phyloP scores from a whole-genome alignment of 2,797 vertebrate species.

The Anableps anableps region DNA sequence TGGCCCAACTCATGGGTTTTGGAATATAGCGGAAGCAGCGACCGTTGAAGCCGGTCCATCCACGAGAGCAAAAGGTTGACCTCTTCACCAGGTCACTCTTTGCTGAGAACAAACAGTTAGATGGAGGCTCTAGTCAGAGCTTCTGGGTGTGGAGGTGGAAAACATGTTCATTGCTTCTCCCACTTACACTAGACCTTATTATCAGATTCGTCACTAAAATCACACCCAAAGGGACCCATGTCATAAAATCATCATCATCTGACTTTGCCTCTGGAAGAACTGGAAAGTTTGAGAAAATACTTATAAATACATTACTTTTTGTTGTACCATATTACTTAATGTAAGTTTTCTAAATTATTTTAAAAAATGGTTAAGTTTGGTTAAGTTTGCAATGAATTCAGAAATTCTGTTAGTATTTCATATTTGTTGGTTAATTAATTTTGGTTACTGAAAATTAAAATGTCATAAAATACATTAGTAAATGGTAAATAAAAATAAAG shows the following conservation, averaged over 20 bases:
- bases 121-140: not conserved
- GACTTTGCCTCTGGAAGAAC: not conserved
- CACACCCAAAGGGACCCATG: too few relatives aligned
- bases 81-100: not conserved
- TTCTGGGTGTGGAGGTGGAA: not conserved
- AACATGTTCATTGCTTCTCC: not conserved
- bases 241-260: not conserved
- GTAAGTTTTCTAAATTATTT: not conserved
- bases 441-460: not conserved
- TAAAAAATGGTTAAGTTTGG: too few relatives aligned
- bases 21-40: not conserved
- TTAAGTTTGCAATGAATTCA: too few relatives aligned
- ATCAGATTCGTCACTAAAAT: too few relatives aligned
- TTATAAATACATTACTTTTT: not conserved
- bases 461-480: not conserved
- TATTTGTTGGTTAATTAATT: too few relatives aligned
- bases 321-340: not conserved
- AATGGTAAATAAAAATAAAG: not conserved
- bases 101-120: not conserved
- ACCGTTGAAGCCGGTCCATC: not conserved
- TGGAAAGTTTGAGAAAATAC: not conserved
- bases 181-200: too few relatives aligned
- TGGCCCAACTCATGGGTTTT: not conserved
- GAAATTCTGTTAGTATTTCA: too few relatives aligned
- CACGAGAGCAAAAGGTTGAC: not conserved